Evolutionary conservation across 2,888 invertebrate species (phyloP).

Genomic region (Ditula angustiorana): DNA sequence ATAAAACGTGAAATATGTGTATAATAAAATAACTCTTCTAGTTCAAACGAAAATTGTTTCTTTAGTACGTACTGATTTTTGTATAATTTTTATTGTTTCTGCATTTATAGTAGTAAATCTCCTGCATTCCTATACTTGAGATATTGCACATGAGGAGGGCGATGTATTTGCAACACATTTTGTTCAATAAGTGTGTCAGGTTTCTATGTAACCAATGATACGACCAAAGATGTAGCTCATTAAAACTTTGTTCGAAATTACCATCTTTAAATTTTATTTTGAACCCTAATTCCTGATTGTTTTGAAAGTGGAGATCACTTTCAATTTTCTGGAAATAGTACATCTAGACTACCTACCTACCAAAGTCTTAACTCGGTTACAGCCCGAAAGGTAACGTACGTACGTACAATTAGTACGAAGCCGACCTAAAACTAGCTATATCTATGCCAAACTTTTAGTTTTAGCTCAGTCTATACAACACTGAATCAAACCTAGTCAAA

Average conservation of each 20-base stretch:
- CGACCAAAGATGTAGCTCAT: constrained; percentile 88
- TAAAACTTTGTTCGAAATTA: constrained; percentile 79
- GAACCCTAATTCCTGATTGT: background rate
- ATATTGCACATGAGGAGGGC: constrained; percentile 51
- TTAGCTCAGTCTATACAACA: too few relatives aligned
- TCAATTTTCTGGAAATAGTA: too few relatives aligned
- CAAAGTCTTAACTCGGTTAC: too few relatives aligned
- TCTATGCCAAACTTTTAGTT: too few relatives aligned
- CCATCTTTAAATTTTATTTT: constrained; percentile 53
- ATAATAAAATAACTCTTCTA: constrained; percentile 64
- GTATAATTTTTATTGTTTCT: constrained; percentile 51
- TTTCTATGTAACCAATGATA: constrained; percentile 87
- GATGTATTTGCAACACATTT: constrained; percentile 49
- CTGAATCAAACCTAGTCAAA: background rate
- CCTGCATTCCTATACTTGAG: constrained; percentile 67
- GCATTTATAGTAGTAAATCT: constrained; percentile 68
- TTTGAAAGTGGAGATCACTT: background rate
- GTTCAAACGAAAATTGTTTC: constrained; percentile 63
- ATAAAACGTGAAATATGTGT: constrained; percentile 65
- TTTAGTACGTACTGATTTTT: constrained; percentile 50
- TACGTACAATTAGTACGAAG: too few relatives aligned
- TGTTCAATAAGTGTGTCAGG: constrained; percentile 64
- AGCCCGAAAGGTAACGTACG: too few relatives aligned
- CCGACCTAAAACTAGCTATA: too few relatives aligned
- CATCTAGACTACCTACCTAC: too few relatives aligned